Percentiles rank a stretch among this genome's conserved stretches.
Evolutionary conservation across 2,888 invertebrate species (phyloP).

Genomic region (Pteria penguin): DNA sequence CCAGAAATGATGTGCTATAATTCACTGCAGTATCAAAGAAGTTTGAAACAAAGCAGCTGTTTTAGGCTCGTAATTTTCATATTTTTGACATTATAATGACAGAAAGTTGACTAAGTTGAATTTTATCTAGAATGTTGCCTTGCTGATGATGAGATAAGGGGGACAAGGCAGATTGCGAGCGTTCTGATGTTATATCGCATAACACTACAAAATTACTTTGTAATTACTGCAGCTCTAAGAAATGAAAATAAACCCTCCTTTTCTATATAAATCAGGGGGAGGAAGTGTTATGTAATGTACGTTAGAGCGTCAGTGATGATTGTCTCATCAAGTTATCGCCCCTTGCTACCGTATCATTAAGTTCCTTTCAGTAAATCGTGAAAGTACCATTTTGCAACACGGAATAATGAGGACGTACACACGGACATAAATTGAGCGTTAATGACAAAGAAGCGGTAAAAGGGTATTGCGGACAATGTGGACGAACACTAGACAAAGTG

Average conservation of each 20-base stretch:
- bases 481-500: too few species aligned
- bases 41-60: constrained; percentile 12
- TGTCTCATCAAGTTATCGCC: too few species aligned
- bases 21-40: neutral
- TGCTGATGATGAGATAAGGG: neutral
- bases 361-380: too few species aligned
- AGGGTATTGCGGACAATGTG: too few species aligned
- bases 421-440: too few species aligned
- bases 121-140: neutral
- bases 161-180: neutral
- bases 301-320: too few species aligned
- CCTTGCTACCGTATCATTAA: too few species aligned
- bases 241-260: neutral
- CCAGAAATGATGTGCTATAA: neutral
- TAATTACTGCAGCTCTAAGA: neutral
- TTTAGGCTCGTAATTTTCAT: constrained; percentile 7
- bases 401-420: too few species aligned
- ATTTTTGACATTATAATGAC: constrained; percentile 10
- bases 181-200: neutral
- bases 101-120: neutral
- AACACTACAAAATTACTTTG: neutral
- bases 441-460: too few species aligned
- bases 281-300: neutral
- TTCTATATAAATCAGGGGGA: neutral
- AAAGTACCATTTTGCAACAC: too few species aligned